Base-by-base conservation (phyloP, 37 sponge, comb jelly and placozoan genomes). In the Bolinopsis microptera region DNA sequence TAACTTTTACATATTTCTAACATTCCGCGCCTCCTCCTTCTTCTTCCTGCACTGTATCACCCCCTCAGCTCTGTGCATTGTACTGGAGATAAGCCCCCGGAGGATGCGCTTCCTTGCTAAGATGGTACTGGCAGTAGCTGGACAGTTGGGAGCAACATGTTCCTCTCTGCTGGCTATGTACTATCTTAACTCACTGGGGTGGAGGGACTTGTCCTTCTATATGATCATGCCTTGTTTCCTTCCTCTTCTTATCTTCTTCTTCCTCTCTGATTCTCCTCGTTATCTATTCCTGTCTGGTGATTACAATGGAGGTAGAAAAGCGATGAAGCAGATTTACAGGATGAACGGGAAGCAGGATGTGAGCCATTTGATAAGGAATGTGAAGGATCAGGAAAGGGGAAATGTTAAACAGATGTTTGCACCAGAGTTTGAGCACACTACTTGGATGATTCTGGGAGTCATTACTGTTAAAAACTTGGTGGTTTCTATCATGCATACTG, bases 61-160 rank as follows among this genome's bases (percentile, higher is more conserved):
- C n/a, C 35, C 90, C 28, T 36, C 38, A 39, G 41, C 36, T 16
- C 25, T 86, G 41, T 86, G 90, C 36, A 34, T 34, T 0, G 61
- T 86, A n/a, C 36, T 86, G 32, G 90, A 86, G 30, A 34, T 86
- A 0, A 86, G 30, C 13, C 90, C 90, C n/a, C 32, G 90, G 28
- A 39, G n/a, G 32, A 26, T n/a, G 21, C 41, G 90, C 8, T 34
- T 86, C 48, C n/a, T 34, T 5, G 90, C 36, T 1, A 86, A 86
- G 36, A 34, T 34, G 35, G 48, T 41, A 0, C 90, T 86, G 61
- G 36, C 61, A 23, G 90, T 86, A 38, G 24, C 90, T n/a, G 90
- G 90, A 28, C 90, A 86, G 61, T 1, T 86, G n/a, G 90, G 90
- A 28, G 90, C 90, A 8, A 86, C 90, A 0, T 86, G 90, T 24